Conservation (phyloP, 2,888 invertebrate genomes). For the Polyommatus iphigenia region DNA sequence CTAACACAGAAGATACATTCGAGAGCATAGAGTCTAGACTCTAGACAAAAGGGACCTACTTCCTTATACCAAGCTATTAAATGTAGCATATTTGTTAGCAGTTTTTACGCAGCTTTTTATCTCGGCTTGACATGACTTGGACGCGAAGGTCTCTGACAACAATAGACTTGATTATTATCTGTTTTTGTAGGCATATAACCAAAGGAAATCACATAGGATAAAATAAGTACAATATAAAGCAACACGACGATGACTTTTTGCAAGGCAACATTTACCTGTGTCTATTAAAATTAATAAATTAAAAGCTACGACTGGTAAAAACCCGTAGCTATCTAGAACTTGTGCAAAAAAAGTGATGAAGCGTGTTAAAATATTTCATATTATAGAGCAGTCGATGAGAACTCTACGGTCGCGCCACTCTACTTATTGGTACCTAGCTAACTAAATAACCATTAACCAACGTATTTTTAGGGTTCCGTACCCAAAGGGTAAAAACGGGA, state of each 20-base stretch:
- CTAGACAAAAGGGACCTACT: neutral
- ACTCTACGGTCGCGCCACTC: neutral
- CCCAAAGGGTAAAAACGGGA: too few relatives aligned
- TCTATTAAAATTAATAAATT: neutral
- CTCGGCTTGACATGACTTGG: conserved; percentile 22
- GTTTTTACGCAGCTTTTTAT: conserved; percentile 25
- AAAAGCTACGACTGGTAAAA: neutral
- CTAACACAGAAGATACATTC: neutral
- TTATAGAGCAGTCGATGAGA: neutral
- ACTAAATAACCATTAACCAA: too few relatives aligned
- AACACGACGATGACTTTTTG: neutral
- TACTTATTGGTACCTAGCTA: too few relatives aligned
- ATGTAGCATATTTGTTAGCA: conserved; percentile 5
- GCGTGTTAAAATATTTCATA: too few relatives aligned
- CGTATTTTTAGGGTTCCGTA: too few relatives aligned
- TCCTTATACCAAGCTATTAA: neutral
- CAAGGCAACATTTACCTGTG: neutral
- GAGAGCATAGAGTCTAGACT: too few relatives aligned
- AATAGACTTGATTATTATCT: conserved; percentile 33
- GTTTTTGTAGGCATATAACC: conserved; percentile 32
- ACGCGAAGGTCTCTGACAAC: conserved; percentile 37
- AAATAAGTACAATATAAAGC: neutral
- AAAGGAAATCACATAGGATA: neutral
- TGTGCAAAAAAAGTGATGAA: too few relatives aligned
- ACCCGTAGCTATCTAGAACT: neutral